Percentiles rank a stretch among this genome's conserved stretches.
Conservation (phyloP, 2,888 invertebrate species). For the Quadroppia sp. region DNA sequence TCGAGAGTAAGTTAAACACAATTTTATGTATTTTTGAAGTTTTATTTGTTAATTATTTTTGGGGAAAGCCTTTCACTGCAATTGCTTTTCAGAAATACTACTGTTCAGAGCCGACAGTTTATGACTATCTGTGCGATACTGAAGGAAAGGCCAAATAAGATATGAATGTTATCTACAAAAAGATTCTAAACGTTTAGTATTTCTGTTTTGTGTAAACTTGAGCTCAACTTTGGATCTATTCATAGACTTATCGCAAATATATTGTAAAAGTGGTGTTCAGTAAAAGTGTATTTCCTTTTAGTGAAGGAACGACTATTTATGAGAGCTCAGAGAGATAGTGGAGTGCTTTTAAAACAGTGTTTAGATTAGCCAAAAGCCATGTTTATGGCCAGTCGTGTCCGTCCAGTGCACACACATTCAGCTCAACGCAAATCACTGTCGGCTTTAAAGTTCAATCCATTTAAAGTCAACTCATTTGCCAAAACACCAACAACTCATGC, state of each 20-base stretch:
- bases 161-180: constrained; percentile 1
- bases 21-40: not conserved
- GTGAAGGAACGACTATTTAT: not conserved
- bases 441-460: constrained; percentile 6
- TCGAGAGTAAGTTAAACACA: constrained; percentile 2
- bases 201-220: constrained; percentile 31
- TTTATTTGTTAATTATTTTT: constrained; percentile 17
- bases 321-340: not conserved
- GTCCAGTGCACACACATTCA: not conserved
- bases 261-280: constrained; percentile 16
- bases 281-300: constrained; percentile 26
- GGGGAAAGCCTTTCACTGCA: not conserved
- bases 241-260: constrained; percentile 10
- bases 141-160: constrained; percentile 18
- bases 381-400: constrained; percentile 17
- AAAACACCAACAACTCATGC: constrained; percentile 28
- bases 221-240: constrained; percentile 18
- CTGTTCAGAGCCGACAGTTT: constrained; percentile 8
- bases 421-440: not conserved
- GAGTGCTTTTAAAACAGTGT: constrained; percentile 16
- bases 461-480: constrained; percentile 32
- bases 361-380: constrained; percentile 27
- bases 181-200: constrained; percentile 25
- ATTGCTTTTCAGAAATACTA: not conserved
- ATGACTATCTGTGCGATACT: not conserved